A percentile compares a stretch with the other conserved stretches of the same genome.
phyloP scores from a whole-genome alignment of 2,113 vertebrate genomes.

The Phalacrocorax pelagicus region DNA sequence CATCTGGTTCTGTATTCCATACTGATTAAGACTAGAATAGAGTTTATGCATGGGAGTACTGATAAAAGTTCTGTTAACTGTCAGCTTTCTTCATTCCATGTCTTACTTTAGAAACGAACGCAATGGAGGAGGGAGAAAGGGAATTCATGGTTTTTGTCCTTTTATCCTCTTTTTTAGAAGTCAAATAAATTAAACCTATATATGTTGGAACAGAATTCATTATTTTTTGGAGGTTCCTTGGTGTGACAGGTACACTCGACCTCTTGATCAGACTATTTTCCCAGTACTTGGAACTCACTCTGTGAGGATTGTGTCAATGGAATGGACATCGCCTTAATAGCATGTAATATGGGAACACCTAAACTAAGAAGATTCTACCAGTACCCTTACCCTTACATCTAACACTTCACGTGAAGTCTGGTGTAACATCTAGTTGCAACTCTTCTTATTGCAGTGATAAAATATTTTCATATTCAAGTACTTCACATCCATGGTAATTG shows the following conservation, averaged over 20 bases:
- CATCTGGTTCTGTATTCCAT: not conserved
- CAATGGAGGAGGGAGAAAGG: not conserved
- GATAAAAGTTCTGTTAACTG: not conserved
- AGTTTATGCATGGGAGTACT: not conserved
- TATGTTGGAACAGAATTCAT: not conserved
- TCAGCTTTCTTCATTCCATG: not conserved
- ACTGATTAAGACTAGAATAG: not conserved
- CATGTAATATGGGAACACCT: not conserved
- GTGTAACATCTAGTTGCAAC: not conserved
- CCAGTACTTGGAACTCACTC: not conserved
- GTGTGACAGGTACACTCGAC: not conserved
- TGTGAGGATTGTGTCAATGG: not conserved
- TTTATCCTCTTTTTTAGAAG: not conserved
- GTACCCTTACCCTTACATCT: not conserved
- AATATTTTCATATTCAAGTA: not conserved
- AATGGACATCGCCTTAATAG: not conserved
- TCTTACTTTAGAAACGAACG: not conserved
- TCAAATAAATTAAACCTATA: not conserved
- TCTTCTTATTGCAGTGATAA: not conserved
- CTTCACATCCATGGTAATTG: not conserved
- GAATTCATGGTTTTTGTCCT: not conserved
- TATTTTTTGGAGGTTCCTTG: not conserved
- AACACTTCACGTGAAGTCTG: not conserved
- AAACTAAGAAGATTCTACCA: not conserved
- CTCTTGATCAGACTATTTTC: not conserved